Conservation (phyloP, 2,888 invertebrate species). For the Harpalus rubripes region DNA sequence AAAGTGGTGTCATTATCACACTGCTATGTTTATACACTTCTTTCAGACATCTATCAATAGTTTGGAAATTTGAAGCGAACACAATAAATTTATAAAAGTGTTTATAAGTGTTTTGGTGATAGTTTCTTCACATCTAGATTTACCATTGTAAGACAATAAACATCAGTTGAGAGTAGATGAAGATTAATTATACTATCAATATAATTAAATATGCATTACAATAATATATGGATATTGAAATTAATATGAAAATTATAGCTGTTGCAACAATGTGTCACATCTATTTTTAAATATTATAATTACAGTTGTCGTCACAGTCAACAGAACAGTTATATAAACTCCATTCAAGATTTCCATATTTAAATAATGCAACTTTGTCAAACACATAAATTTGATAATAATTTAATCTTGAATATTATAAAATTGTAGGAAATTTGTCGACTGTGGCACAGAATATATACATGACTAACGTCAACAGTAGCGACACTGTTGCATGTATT, state of each 20-base stretch:
- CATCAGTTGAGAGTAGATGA: not conserved
- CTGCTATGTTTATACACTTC: not conserved
- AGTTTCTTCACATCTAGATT: too few relatives aligned
- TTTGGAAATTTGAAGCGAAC: too few relatives aligned
- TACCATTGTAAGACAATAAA: too few relatives aligned
- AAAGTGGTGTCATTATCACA: not conserved
- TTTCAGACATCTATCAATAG: not conserved
- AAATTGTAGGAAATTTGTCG: too few relatives aligned
- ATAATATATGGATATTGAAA: not conserved
- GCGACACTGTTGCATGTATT: too few relatives aligned
- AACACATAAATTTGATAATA: too few relatives aligned
- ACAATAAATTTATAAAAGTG: too few relatives aligned
- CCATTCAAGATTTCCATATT: not conserved
- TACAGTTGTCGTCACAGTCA: not conserved
- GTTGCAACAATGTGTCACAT: slow-evolving; percentile 9
- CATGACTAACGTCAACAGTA: too few relatives aligned
- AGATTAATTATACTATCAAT: not conserved
- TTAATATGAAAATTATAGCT: not conserved
- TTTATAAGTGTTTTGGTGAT: too few relatives aligned
- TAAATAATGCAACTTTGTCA: not conserved
- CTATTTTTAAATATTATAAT: slow-evolving; percentile 18
- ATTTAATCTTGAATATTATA: too few relatives aligned
- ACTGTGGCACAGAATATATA: too few relatives aligned
- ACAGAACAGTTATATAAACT: slow-evolving; percentile 14
- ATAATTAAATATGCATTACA: not conserved